Base-by-base conservation (phyloP, 2,797 vertebrate genomes). In the Rhinatrema bivittatum region DNA sequence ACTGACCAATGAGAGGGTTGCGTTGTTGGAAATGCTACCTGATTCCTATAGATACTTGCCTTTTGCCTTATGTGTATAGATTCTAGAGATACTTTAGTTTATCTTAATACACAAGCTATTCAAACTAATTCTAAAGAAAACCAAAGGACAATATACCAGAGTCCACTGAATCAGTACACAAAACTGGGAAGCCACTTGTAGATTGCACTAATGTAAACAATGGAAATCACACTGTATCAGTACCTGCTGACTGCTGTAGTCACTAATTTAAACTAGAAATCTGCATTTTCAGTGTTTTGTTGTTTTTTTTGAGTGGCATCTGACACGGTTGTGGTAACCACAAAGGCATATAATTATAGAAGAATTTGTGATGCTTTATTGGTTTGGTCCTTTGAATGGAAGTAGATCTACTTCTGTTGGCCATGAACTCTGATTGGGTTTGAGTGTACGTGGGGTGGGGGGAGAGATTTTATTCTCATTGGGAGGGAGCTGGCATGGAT, bases 61-160 rank as follows among this genome's bases (percentile, higher is more conserved):
- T 84, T 78, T 83, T 87, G 84, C 84, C 84, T 87, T 87, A 87
- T 37, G 44, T 70, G 70, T 75, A 55, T 61, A 70, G 70, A 62
- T 56, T 69, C 69, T 55, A 45, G 50, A 49, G 47, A 71, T 71
- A 75, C 67, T 40, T 53, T 52, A 58, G 65, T 64, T 72, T 62
- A 60, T 70, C 68, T 72, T 62, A 60, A 31, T 57, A 5, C 16
- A 50, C 20, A 35, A 37, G 65, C 58, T 60, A 46, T 42, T 68
- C 10, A 56, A 68, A 68, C 63, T 66, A 30, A 53, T 66, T 52
- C 63, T 61, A 62, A 77, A 78, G 73, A 69, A 78, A 81, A 83
- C 81, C 83, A 83, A 82, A 84, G 81, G 81, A 72, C 74, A 61
- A 66, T 20, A 4, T 50, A 32, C 18, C 30, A 36, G 49, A 60